phyloP scores from a whole-genome alignment of 2,888 invertebrate species.

The Cephus pulcher region DNA sequence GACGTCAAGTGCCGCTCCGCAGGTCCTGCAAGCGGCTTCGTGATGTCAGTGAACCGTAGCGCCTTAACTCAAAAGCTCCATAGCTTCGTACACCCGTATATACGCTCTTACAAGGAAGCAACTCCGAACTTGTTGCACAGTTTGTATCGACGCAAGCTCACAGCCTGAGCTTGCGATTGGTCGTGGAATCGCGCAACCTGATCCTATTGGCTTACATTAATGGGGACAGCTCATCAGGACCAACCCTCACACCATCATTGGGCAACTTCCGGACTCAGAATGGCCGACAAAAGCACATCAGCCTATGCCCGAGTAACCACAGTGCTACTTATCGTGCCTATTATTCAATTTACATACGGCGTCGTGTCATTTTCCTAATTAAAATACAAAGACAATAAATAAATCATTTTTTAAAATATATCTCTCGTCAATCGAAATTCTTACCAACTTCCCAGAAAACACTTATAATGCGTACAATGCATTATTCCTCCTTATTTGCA shows the following conservation, averaged over 20 bases:
- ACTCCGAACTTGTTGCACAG: conserved; percentile 51
- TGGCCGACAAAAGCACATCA: conserved; percentile 38
- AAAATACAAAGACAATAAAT: background rate
- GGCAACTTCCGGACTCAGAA: conserved; percentile 43
- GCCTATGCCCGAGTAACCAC: background rate
- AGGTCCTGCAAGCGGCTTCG: conserved; percentile 31
- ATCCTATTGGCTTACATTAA: conserved; percentile 17
- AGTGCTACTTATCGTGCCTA: background rate
- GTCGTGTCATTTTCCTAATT: background rate
- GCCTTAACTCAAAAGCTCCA: background rate
- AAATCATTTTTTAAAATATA: background rate
- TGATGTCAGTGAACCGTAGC: conserved; percentile 60
- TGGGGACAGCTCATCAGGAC: conserved; percentile 24
- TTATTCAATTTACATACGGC: background rate
- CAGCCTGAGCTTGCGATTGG: conserved; percentile 34
- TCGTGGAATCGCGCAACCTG: conserved; percentile 27
- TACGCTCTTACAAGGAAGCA: conserved; percentile 25
- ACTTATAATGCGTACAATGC: background rate
- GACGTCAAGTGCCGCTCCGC: conserved; percentile 60
- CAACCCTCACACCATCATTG: conserved; percentile 40
- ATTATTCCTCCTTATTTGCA: background rate
- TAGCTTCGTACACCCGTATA: background rate
- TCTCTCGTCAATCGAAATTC: background rate
- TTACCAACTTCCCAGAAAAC: background rate
- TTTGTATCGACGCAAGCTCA: conserved; percentile 32